These are phyloP conservation scores for Ornithoptera alexandrae DNA, from an alignment of 2,888 invertebrate species.

Conservation along the genomic window DNA sequence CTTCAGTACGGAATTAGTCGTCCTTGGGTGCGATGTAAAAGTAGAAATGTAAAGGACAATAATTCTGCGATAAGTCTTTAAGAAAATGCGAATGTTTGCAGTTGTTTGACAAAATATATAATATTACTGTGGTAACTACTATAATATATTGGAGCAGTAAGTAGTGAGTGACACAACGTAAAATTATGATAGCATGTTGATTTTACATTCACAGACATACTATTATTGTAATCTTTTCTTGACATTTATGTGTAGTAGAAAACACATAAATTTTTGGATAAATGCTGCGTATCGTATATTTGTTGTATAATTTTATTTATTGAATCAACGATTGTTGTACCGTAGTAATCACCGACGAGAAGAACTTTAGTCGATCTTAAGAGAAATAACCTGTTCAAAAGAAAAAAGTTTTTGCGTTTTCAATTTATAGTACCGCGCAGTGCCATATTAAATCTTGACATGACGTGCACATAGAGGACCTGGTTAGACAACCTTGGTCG, in stretches of 20 bases:
- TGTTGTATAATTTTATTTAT: too few relatives aligned
- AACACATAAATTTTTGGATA: background rate
- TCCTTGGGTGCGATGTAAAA: constrained; percentile 71
- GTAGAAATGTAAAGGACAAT: constrained; percentile 64
- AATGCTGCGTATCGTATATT: too few relatives aligned
- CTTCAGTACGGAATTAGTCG: constrained; percentile 66
- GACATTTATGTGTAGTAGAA: background rate
- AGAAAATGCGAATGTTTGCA: constrained; percentile 15
- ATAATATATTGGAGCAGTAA: background rate
- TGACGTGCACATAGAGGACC: too few relatives aligned
- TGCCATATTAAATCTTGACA: too few relatives aligned
- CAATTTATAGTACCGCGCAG: too few relatives aligned
- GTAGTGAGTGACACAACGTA: constrained; percentile 7
- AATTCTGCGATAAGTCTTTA: constrained; percentile 47
- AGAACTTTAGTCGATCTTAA: background rate
- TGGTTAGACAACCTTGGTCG: too few relatives aligned
- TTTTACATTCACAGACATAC: constrained; percentile 3
- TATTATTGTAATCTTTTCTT: background rate
- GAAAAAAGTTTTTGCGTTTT: too few relatives aligned
- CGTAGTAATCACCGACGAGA: background rate
- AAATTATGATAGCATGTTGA: constrained; percentile 18
- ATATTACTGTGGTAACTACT: constrained; percentile 7
- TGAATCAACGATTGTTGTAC: background rate
- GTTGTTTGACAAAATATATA: constrained; percentile 24
- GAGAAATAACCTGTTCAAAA: too few relatives aligned